These are phyloP conservation scores for Odobenus rosmarus DNA, from an alignment of 2,113 vertebrate genomes.

Conservation along the genomic window DNA sequence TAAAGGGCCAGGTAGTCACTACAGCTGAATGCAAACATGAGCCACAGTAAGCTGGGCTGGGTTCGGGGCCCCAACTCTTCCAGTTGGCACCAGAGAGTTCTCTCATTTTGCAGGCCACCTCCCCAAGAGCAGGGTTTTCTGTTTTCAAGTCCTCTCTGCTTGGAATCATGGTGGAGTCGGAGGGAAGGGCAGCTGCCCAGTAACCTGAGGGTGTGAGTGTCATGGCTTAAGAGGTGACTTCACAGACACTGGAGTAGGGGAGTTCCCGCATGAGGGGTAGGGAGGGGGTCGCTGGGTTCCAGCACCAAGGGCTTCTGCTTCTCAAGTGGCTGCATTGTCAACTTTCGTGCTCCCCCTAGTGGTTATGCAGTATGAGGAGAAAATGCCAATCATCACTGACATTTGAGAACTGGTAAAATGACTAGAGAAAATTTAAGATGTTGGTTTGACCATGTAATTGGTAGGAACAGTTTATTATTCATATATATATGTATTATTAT, in stretches of 20 bases:
- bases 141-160: not conserved
- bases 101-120: not conserved
- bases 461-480: not conserved
- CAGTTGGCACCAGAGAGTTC: not conserved
- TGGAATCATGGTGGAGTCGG: not conserved
- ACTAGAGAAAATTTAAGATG: not conserved
- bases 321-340: not conserved
- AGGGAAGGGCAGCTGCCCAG: not conserved
- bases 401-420: not conserved
- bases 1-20: not conserved
- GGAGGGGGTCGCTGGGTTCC: too few species aligned
- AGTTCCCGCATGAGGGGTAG: not conserved
- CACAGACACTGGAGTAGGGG: not conserved
- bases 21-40: not conserved
- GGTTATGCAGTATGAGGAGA: not conserved
- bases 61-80: not conserved
- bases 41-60: not conserved
- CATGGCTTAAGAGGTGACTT: not conserved
- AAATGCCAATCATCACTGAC: not conserved
- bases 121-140: not conserved
- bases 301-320: not conserved
- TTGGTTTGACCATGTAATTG: not conserved
- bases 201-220: not conserved
- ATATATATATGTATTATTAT: too few species aligned
- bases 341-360: fast-evolving